Evolutionary conservation across 2,888 invertebrate species (phyloP), one percentile per base, ranked within the genome.

Genomic region (Chirona hameri): DNA sequence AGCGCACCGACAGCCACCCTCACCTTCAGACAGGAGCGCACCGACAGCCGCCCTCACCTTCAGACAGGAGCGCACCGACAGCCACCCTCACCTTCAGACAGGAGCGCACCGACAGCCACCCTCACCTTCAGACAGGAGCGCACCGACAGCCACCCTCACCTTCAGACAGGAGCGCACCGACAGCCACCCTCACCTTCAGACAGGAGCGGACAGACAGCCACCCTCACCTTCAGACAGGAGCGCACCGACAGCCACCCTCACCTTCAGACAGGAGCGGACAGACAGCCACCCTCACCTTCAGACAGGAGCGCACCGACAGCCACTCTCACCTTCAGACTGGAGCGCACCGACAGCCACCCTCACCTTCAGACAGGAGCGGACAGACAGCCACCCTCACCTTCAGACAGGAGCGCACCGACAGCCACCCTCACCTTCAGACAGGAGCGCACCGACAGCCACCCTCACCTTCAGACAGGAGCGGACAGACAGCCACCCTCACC

Each of bases 271-370:
- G 0, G 98, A 97, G 82, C 98, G 90, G 14, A 98, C 95, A 39
- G 97, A 97, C 27, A 98, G 90, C 98, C 98, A 98, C 1, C n/a
- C n/a, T n/a, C n/a, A n/a, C n/a, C n/a, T n/a, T n/a, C n/a, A 98
- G 91, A 89, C 98, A 98, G 0, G 98, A 97, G 82, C 98, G 90
- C 14, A 98, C 95, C 39, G 97, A 97, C 27, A 98, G 90, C 98
- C 98, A 98, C 1, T n/a, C n/a, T n/a, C n/a, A n/a, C n/a, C n/a
- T n/a, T n/a, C n/a, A 98, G 91, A 89, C 98, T 98, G 0, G 98
- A 97, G 82, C 98, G 90, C 14, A 98, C 95, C 39, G 97, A 97
- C 27, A 98, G 90, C 98, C 98, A 98, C 1, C n/a, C n/a, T n/a
- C n/a, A n/a, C n/a, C n/a, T n/a, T n/a, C n/a, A 98, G 91, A 89